Evolutionary conservation across 2,888 invertebrate genomes (phyloP).

Genomic region (Nomada ruficornis): DNA sequence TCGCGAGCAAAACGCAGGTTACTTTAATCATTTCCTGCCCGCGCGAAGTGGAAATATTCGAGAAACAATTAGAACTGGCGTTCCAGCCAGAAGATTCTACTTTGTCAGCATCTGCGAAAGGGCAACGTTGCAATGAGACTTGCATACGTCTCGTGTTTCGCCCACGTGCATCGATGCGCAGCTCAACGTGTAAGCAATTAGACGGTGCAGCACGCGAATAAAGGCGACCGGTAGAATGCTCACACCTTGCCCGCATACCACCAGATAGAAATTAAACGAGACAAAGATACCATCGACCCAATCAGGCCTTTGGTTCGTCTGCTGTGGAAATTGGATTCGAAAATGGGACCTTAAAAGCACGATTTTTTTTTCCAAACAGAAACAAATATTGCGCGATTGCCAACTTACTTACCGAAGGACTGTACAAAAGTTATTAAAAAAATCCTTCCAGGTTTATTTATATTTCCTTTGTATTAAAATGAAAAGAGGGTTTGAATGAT

Average conservation of each 20-base stretch:
- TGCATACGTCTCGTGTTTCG: conserved; percentile 48
- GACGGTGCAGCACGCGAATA: conserved; percentile 67
- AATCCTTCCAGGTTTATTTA: too few species aligned
- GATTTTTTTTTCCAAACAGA: too few species aligned
- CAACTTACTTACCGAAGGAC: too few species aligned
- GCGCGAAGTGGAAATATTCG: not conserved
- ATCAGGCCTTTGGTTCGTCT: conserved; percentile 1
- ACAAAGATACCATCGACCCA: conserved; percentile 22
- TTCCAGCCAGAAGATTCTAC: conserved; percentile 7
- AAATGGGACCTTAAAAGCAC: too few species aligned
- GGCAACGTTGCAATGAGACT: conserved; percentile 37
- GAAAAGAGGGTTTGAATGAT: too few species aligned
- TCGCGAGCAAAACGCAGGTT: too few species aligned
- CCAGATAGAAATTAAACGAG: conserved; percentile 46
- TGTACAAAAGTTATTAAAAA: too few species aligned
- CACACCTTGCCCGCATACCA: conserved; percentile 57
- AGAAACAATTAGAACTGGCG: not conserved
- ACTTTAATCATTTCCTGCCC: too few species aligned
- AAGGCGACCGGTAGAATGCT: conserved; percentile 63
- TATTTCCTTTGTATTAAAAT: too few species aligned
- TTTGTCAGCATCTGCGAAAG: conserved; percentile 36
- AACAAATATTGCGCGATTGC: too few species aligned
- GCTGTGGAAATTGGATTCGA: not conserved
- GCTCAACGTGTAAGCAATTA: conserved; percentile 68
- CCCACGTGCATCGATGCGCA: conserved; percentile 63